phyloP scores from a whole-genome alignment of 2,797 vertebrate genomes.

The Meda fulgida region DNA sequence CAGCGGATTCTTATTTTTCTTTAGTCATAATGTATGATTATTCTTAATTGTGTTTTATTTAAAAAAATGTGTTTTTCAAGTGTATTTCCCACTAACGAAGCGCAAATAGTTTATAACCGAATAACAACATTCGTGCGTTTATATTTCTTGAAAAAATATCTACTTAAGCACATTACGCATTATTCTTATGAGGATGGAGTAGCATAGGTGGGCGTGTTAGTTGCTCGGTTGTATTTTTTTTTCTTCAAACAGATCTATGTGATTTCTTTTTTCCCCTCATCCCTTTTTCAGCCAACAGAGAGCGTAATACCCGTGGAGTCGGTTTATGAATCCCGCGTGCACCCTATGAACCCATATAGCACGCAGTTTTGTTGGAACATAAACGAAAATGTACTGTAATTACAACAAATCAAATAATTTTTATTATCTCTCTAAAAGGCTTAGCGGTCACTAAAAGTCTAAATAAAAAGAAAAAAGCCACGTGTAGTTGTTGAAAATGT shows the following conservation, averaged over 20 bases:
- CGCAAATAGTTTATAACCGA: background rate
- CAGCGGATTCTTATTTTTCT: background rate
- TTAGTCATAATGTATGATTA: background rate
- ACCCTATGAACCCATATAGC: slow-evolving; percentile 33
- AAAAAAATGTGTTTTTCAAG: background rate
- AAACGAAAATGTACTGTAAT: background rate
- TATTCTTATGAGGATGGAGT: slow-evolving; percentile 56
- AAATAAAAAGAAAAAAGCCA: background rate
- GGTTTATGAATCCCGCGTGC: slow-evolving; percentile 51
- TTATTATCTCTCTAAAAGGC: slow-evolving; percentile 10
- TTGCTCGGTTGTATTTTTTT: slow-evolving; percentile 53
- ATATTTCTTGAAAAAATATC: background rate
- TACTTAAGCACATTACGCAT: slow-evolving; percentile 64
- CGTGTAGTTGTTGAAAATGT: background rate
- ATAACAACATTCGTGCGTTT: background rate
- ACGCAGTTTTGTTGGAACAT: slow-evolving; percentile 19
- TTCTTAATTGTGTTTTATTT: background rate
- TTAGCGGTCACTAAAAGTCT: background rate
- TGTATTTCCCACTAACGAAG: background rate
- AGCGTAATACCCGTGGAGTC: slow-evolving; percentile 71
- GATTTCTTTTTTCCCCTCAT: slow-evolving; percentile 64
- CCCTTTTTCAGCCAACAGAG: slow-evolving; percentile 79
- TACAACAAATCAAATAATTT: background rate
- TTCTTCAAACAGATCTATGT: slow-evolving; percentile 67
- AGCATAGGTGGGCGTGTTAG: slow-evolving; percentile 50